Base-by-base conservation (phyloP, 1,140 invertebrate species). In the Trichomalopsis sarcophagae region DNA sequence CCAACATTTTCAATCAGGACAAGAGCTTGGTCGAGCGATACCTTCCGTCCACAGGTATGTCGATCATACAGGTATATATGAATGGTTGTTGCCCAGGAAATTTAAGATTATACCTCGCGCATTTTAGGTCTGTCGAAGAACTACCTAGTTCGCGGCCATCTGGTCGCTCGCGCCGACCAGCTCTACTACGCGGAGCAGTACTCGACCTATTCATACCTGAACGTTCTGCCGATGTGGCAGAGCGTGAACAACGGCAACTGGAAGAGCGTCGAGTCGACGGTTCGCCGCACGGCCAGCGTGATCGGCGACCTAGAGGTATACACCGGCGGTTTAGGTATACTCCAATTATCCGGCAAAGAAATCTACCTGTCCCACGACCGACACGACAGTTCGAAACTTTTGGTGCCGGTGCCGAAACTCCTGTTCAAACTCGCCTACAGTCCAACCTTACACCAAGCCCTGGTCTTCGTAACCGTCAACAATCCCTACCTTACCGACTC, bases 201-300 rank as follows among this genome's bases (percentile, higher is more conserved):
- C 74, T 88, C 93, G 1, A 94, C 94, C 0, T 95, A 94, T 85
- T 94, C 92, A 87, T 95, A 94, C 86, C 86, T 94, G 21, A 95
- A 95, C 87, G 92, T 89, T 1, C 90, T 91, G 30, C 95, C 94
- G 7, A 94, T 95, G 88, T 95, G 94, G 94, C 94, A 94, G 87
- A 86, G 86, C 69, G 90, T 94, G 0, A 94, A 94, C 86, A 90
- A 87, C 33, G 94, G 92, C 13, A 94, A 94, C 85, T 95, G 94
- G 94, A 88, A 91, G n/a, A 85, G 81, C 21, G 80, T 94, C 0
- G 94, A 95, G 89, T 87, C 85, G 7, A 84, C 88, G 7, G 89
- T 93, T 0, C 87, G 93, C 75, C 88, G 89, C 10, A 36, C 90
- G 23, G 91, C 93, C 0, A 82, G 66, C 13, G 21, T 50, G 1